phyloP scores from a whole-genome alignment of 2,888 invertebrate species.

The Phytoseiulus persimilis region DNA sequence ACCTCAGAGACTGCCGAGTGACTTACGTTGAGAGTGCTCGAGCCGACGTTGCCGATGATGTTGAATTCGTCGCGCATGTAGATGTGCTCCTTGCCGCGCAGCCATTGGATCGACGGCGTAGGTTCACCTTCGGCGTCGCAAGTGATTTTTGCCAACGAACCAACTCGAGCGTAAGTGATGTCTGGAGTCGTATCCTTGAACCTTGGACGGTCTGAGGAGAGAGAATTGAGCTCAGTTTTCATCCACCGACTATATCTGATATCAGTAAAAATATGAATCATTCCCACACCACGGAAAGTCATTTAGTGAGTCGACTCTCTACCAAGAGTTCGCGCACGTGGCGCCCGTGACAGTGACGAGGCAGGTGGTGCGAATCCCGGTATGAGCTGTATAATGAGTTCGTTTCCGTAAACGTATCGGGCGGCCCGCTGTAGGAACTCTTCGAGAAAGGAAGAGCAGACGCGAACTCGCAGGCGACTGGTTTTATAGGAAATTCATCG shows the following conservation, averaged over 20 bases:
- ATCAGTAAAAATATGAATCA: no score
- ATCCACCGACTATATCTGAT: no score
- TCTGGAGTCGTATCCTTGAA: slow-evolving; percentile 35
- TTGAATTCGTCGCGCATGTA: slow-evolving; percentile 27
- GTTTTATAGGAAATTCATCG: background rate
- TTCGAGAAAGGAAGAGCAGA: background rate
- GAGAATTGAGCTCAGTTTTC: background rate
- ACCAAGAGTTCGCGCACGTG: no score
- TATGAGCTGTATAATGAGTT: background rate
- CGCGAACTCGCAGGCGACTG: background rate
- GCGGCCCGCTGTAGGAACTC: background rate
- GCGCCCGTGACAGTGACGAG: background rate
- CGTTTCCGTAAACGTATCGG: background rate
- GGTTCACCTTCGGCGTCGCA: slow-evolving; percentile 28
- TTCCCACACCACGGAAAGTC: no score
- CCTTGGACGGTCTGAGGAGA: slow-evolving; percentile 12
- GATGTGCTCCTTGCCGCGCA: slow-evolving; percentile 35
- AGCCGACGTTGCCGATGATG: slow-evolving; percentile 32
- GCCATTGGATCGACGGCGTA: slow-evolving; percentile 25
- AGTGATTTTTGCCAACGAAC: slow-evolving; percentile 25
- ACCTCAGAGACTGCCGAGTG: background rate
- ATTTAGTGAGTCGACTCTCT: no score
- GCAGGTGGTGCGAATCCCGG: background rate
- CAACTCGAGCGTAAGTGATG: slow-evolving; percentile 23
- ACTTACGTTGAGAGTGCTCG: slow-evolving; percentile 11